Base-by-base conservation (phyloP, 2,888 invertebrate species). In the Synergus laeviventris region DNA sequence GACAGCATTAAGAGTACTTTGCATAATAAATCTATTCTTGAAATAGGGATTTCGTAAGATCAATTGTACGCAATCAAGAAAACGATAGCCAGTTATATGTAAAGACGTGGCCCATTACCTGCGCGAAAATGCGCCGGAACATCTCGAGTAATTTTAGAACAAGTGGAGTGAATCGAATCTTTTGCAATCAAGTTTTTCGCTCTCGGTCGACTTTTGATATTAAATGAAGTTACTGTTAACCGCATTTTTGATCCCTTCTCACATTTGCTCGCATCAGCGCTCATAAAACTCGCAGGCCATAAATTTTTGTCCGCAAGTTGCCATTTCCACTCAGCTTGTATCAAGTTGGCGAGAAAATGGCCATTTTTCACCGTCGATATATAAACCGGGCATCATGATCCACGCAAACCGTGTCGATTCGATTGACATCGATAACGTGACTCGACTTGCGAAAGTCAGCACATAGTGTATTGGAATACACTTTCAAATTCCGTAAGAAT, bases 341-440 rank as follows among this genome's bases (percentile, higher is more conserved):
- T 49, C 5, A 21, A 56, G 18, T 39, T 66, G 66, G 45, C 66
- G 66, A 49, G 66, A 66, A 66, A 66, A 66, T 66, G n/a, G 31
- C 11, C 31, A 66, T 66, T 45, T 66, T 66, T 66, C 66, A 66
- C 16, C 45, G 45, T 45, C 21, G 24, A 66, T 64, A 64, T 42
- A 66, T 42, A 45, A 42, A 42, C n/a, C 36, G 21, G n/a, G 49
- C 24, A 70, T 70, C 70, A 16, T 16, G 49, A 70, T 70, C 70
- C 31, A 49, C 70, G 31, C 70, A 70, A 70, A 70, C 31, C 70
- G 70, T 70, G 70, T 70, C 70, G 70, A 70, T 49, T 49, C 70
- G 70, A 70, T 70, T 70, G 70, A 70, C 70, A 70, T 70, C 70
- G 49, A 70, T 70, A 70, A 70, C 70, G 70, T 49, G 70, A 70